phyloP scores from a whole-genome alignment of 2,113 vertebrate species.

The human region DNA sequence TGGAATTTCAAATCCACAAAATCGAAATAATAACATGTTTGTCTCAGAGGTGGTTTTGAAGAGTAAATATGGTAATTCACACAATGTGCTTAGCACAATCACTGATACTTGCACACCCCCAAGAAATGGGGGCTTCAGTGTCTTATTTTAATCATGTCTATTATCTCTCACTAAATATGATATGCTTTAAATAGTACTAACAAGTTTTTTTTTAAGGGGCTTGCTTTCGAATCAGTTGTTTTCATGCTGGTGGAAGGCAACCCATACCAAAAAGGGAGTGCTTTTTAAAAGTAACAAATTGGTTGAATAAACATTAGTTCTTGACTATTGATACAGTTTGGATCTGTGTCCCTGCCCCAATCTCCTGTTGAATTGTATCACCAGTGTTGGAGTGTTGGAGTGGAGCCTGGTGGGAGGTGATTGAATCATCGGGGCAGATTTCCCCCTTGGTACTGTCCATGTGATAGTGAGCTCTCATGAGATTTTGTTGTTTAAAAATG shows the following conservation, averaged over 20 bases:
- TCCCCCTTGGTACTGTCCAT: no score
- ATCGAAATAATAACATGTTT: background rate
- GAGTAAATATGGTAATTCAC: background rate
- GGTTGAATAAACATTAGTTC: background rate
- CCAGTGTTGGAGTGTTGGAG: no score
- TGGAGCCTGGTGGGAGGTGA: no score
- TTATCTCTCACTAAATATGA: background rate
- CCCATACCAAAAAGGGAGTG: accelerated
- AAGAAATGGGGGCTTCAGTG: background rate
- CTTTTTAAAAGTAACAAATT: background rate
- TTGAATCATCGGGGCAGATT: no score
- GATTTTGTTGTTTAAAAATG: no score
- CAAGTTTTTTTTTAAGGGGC: background rate
- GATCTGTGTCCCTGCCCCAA: no score
- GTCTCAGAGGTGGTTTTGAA: background rate
- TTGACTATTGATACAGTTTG: background rate
- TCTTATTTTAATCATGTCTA: background rate
- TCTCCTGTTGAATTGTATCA: no score
- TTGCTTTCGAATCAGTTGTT: background rate
- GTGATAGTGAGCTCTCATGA: no score
- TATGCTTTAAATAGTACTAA: background rate
- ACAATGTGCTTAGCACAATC: background rate
- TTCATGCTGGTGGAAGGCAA: background rate
- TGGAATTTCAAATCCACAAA: background rate
- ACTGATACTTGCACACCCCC: background rate